Conservation (phyloP, 1,140 invertebrate genomes). For the Atta cephalotes region DNA sequence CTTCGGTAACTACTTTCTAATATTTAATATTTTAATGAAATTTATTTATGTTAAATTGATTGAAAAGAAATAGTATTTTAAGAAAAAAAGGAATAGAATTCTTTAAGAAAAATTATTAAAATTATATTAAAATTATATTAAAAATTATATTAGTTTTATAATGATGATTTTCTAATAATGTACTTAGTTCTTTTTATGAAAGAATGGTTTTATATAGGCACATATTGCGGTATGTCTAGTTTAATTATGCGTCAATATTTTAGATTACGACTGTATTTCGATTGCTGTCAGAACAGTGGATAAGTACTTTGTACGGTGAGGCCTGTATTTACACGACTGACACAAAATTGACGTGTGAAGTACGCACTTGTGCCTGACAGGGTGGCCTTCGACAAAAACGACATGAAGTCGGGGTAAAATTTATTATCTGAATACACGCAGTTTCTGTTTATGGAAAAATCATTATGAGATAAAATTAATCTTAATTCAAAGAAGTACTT, state of each 20-base stretch:
- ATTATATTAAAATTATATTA: too few species aligned
- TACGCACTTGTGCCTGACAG: conserved; percentile 78
- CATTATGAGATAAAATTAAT: conserved; percentile 1
- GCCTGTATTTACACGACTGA: conserved; percentile 77
- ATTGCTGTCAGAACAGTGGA: conserved; percentile 32
- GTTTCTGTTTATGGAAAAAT: conserved; percentile 47
- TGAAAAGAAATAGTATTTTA: background rate
- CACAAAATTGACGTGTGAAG: conserved; percentile 84
- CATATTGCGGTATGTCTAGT: background rate
- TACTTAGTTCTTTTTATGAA: background rate
- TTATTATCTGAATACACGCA: conserved; percentile 39
- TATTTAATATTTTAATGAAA: too few species aligned
- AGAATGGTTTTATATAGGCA: background rate
- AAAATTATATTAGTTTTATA: background rate
- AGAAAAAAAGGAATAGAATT: background rate
- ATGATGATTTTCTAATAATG: background rate
- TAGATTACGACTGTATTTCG: conserved; percentile 14
- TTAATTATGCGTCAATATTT: conserved; percentile 35
- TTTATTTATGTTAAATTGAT: background rate
- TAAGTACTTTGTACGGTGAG: conserved; percentile 67
- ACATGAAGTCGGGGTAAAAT: conserved; percentile 45
- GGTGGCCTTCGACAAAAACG: conserved; percentile 48
- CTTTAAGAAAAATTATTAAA: background rate
- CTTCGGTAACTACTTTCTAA: too few species aligned
- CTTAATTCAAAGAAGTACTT: background rate